Conservation (phyloP, 2,113 vertebrate species). For the Thymallus thymallus region DNA sequence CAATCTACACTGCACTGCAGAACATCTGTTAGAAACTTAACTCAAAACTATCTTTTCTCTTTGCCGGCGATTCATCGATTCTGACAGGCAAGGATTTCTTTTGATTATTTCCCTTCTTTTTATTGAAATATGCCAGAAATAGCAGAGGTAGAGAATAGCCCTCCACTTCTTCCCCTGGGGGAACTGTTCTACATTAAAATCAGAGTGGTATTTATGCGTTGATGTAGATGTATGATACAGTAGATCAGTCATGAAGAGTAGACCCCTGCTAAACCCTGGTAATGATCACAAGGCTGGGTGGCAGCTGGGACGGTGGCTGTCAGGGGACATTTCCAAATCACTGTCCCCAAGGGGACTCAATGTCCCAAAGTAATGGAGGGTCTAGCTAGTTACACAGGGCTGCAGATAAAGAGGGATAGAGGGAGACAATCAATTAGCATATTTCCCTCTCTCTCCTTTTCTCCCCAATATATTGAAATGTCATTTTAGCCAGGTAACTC, state of each 20-base stretch:
- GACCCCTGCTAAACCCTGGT: background rate
- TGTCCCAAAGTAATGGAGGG: no score
- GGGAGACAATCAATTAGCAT: background rate
- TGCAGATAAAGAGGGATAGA: background rate
- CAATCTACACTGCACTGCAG: background rate
- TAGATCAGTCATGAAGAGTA: constrained; percentile 16
- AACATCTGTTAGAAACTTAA: constrained; percentile 1
- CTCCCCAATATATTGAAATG: no score
- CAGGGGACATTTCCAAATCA: background rate
- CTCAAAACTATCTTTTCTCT: background rate
- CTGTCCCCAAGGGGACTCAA: background rate
- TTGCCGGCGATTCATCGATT: constrained; percentile 49
- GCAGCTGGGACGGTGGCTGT: background rate
- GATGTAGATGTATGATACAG: constrained; percentile 32
- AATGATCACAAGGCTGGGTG: constrained; percentile 20
- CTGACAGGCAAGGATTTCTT: constrained; percentile 48
- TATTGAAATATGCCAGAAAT: constrained; percentile 59
- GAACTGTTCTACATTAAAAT: constrained; percentile 68
- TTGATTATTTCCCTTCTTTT: constrained; percentile 54
- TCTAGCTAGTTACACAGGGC: no score
- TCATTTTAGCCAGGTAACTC: no score
- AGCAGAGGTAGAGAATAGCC: constrained; percentile 62
- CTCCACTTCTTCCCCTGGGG: constrained; percentile 53
- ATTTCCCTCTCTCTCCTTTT: no score
- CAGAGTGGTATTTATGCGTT: constrained; percentile 42